Evolutionary conservation across 2,888 invertebrate species (phyloP).

Genomic region (Thumatha senex): DNA sequence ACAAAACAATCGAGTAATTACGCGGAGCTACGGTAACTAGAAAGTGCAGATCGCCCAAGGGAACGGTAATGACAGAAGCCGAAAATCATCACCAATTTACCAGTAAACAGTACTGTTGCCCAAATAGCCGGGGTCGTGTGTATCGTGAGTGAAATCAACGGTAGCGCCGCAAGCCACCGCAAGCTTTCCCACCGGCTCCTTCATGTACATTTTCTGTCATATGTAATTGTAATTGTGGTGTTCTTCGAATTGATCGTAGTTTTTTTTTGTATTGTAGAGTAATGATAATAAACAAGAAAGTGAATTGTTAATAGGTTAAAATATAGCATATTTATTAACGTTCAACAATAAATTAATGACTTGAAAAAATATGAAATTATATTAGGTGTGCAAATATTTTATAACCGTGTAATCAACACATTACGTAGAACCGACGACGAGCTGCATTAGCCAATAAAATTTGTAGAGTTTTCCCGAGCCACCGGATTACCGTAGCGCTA

Average conservation of each 20-base stretch:
- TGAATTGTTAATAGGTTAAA: no score
- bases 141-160: constrained; percentile 76
- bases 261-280: no score
- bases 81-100: constrained; percentile 76
- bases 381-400: not conserved
- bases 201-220: constrained; percentile 23
- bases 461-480: constrained; percentile 45
- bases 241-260: constrained; percentile 5
- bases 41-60: constrained; percentile 53
- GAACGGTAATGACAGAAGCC: constrained; percentile 74
- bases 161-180: constrained; percentile 75
- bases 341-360: no score
- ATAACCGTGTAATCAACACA: constrained; percentile 2
- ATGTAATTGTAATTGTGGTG: constrained; percentile 18
- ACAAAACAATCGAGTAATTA: constrained; percentile 25
- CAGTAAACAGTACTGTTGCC: constrained; percentile 64
- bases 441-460: constrained; percentile 31
- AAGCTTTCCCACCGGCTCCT: constrained; percentile 69
- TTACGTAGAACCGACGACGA: constrained; percentile 4
- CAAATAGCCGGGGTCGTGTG: constrained; percentile 66
- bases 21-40: constrained; percentile 56
- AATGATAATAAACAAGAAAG: not conserved
- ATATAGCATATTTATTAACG: no score
- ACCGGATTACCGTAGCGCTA: constrained; percentile 67
- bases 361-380: not conserved